Base-by-base conservation (phyloP, 2,113 vertebrate species). In the Myodes glareolus region DNA sequence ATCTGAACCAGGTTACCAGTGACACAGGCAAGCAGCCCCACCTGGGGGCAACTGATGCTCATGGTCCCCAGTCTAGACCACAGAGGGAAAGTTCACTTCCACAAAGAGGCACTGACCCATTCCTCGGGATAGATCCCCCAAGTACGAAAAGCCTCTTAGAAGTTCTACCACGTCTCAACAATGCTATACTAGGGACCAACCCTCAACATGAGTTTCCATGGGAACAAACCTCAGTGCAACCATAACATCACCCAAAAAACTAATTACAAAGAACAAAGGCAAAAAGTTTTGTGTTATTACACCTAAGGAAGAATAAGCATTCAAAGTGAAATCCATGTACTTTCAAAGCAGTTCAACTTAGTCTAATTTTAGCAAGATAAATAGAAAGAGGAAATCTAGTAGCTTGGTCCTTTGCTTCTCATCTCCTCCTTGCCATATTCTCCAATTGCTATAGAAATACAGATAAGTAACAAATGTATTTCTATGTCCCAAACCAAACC, bases 281-380 rank as follows among this genome's bases (percentile, higher is more conserved):
- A 31, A 88, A 87, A 94, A 58, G 23, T 58, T 90, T 95, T 72
- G 63, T 58, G 84, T 75, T 90, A 52, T 78, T 85, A 90, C 1
- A 70, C 31, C 7, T 72, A 85, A 78, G 6, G n/a, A 67, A 91
- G 27, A 63, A 65, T 6, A 7, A 68, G 36, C 58, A 92, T 72
- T 94, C 55, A 89, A 42, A 52, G 5, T 82, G 16, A 95, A 95
- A 92, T 55, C 14, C 65, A 42, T 19, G 23, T 27, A 65, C 55
- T 87, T 86, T 82, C 87, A 96, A 90, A 90, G 12, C 36, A 42
- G 45, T 47, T 63, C 31, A 75, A 86, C 50, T 13, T 65, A 75
- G 19, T 82, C 42, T 77, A 31, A 92, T 58, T 94, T 81, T 94
- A 92, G 45, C 80, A 90, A 95, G 39, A 75, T 12, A 39, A 19